Base-by-base conservation (phyloP, 2,797 vertebrate genomes). In the Cetoscarus ocellatus region DNA sequence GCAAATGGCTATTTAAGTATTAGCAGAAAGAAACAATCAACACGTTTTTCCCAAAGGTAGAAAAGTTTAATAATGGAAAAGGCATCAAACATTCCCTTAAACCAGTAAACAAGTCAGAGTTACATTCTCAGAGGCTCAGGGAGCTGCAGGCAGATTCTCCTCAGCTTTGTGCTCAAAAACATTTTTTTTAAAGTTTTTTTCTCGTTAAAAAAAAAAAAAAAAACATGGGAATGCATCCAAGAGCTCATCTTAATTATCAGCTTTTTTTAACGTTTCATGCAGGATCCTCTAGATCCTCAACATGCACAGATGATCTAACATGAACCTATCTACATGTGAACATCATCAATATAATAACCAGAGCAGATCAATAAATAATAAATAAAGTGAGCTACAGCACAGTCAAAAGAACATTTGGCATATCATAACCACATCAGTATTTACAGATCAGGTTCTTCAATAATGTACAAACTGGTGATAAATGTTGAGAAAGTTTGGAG, bases 61-160 rank as follows among this genome's bases (percentile, higher is more conserved):
- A 93, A 93, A 92, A 91, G 48, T 59, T 91, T 92, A 92, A 91
- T 92, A 90, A 84, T 76, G 77, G 71, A 91, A 90, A 86, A 86
- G 70, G 77, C 75, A 81, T 87, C 82, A 68, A 82, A 89, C 82
- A 86, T 87, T 89, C 64, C 82, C 75, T 83, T 84, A 84, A 86
- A 86, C 87, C 75, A 79, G 75, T 82, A 73, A 69, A 74, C 63
- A 53, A 69, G 63, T 90, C 73, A 73, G 61, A 77, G 63, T 75
- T 86, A 88, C 88, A 91, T 90, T 92, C 89, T 77, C 56, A 64
- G 51, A 67, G 67, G 69, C 49, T 70, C 60, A 71, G 56, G 48
- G 14, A 62, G 59, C 71, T 70, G 49, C 57, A 80, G 51, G 51
- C 2, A 27, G 27, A 27, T 27, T 4, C 42, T 45, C 52, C 57